Evolutionary conservation across 1,140 invertebrate species (phyloP), one percentile per base, ranked within the genome.

Genomic region (Hirudo medicinalis): DNA sequence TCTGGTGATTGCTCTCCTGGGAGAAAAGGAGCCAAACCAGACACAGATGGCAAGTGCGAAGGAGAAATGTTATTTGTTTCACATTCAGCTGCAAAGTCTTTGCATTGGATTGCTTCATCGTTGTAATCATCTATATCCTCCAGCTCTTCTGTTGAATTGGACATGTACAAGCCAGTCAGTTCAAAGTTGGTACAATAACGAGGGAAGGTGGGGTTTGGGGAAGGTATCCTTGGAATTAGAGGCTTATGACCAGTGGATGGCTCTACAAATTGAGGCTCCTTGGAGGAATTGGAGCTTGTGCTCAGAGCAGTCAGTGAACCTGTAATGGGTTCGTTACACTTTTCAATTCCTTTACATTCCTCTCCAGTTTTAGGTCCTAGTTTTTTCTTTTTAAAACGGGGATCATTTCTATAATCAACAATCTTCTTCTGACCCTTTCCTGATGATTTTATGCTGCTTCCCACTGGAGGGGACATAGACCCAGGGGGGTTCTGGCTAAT

Each of bases 351-450:
- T 29, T 6, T 36, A 32, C 3, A 11, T 32, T 36, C 67, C 8
- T 70, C 69, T 70, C 54, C 36, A 36, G 15, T 25, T 49, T 49
- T 25, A 49, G 11, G 0, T 54, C n/a, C 22, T 4, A 53, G 25
- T 54, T 70, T 70, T 49, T 70, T 70, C 49, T 70, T 70, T 49
- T 70, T 70, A 49, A 53, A 70, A 17, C 69, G 19, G 0, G 69
- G 69, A 70, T 70, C 69, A 54, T 70, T 70, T 70, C 69, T 49
- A 53, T 70, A 70, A 49, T 70, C 69, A 13, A 70, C 53, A 25
- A 70, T n/a, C 43, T 70, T 70, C 49, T 70, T 70, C 8, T 22
- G 22, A 32, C 22, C 29, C 19, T 63, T 63, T 22, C 29, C 57
- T 63, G 57, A 13, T 63, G 19, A 25, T 63, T 22, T 22, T 32